Base-by-base conservation (phyloP, 35 echinoderm and acorn worm species). In the Apostichopus parvimensis region DNA sequence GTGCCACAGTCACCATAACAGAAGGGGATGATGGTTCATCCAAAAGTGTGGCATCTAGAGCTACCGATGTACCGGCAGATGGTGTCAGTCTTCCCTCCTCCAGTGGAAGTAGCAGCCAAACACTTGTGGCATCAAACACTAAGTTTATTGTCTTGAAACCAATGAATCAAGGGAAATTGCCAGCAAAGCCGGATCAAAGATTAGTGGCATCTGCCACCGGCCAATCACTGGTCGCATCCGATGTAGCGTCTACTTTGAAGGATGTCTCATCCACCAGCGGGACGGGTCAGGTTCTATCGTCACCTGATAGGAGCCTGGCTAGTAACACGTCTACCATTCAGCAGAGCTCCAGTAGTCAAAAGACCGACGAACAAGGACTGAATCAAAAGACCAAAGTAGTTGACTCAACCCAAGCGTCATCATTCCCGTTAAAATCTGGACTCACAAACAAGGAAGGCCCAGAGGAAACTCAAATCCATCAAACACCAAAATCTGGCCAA, bases 401-500 rank as follows among this genome's bases (percentile, higher is more conserved):
- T 18, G 17, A 13, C 75, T 77, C 20, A 77, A 77, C 9, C 9
- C 75, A 77, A 77, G 75, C 0, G 20, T 18, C 75, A 77, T 77
- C 9, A 77, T 77, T 77, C 9, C 68, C 68, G 68, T 72, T 77
- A 77, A 77, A 18, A 9, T 77, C 75, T 77, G 75, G 17, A 72
- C 68, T 72, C 68, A 72, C 68, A 72, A 72, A 72, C 68, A 72
- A 72, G 68, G 68, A 72, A 72, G 68, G 68, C 68, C 68, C 68
- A 72, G 68, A 72, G 68, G 68, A 72, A 72, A 72, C 68, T 18
- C 75, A 77, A 77, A 9, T 77, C 17, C 75, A 13, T 1, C 75
- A 24, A 77, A 20, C 75, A 77, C 75, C 17, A 18, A 77, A 77
- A 77, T 24, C 75, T 18, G 75, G 75, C 14, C 14, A 9, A 18